Percentiles rank a stretch among this genome's conserved stretches.
These are phyloP conservation scores for Gymnosoma rotundatum DNA, from an alignment of 2,888 invertebrate species.

Conservation along the genomic window DNA sequence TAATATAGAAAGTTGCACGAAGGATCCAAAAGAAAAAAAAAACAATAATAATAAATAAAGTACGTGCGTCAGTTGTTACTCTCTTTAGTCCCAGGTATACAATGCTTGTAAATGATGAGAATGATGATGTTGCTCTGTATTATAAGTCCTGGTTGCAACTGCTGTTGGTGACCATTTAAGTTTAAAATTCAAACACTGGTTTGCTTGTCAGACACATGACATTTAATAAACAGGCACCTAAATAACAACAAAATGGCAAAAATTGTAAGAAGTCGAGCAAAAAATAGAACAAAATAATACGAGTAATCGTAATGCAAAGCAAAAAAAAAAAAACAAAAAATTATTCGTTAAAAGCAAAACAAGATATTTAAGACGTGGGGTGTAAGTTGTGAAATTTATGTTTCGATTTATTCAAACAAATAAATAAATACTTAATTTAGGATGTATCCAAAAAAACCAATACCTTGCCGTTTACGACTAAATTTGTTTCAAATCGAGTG, in stretches of 20 bases:
- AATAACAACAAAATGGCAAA: slow-evolving; percentile 11
- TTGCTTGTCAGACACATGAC: slow-evolving; percentile 65
- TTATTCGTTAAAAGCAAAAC: not conserved
- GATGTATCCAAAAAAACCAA: too few relatives aligned
- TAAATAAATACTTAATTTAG: too few relatives aligned
- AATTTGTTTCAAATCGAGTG: too few relatives aligned
- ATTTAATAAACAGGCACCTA: slow-evolving; percentile 49
- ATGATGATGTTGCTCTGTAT: slow-evolving; percentile 50
- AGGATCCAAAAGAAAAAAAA: slow-evolving; percentile 1
- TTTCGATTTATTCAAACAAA: too few relatives aligned
- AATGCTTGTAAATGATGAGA: slow-evolving; percentile 66
- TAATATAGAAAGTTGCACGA: slow-evolving; percentile 54
- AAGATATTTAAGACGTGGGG: not conserved
- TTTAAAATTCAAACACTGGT: slow-evolving; percentile 63
- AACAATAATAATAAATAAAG: not conserved
- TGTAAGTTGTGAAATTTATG: not conserved
- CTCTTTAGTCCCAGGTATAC: slow-evolving; percentile 40
- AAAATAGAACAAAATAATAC: slow-evolving; percentile 6
- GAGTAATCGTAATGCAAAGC: slow-evolving; percentile 14
- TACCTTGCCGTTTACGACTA: too few relatives aligned
- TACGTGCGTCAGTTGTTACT: slow-evolving; percentile 35
- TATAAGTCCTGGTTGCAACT: not conserved
- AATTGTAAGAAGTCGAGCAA: not conserved
- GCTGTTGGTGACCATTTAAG: slow-evolving; percentile 56
- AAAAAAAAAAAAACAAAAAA: too few relatives aligned